phyloP scores from a whole-genome alignment of 2,113 vertebrate species.

The Perca flavescens region DNA sequence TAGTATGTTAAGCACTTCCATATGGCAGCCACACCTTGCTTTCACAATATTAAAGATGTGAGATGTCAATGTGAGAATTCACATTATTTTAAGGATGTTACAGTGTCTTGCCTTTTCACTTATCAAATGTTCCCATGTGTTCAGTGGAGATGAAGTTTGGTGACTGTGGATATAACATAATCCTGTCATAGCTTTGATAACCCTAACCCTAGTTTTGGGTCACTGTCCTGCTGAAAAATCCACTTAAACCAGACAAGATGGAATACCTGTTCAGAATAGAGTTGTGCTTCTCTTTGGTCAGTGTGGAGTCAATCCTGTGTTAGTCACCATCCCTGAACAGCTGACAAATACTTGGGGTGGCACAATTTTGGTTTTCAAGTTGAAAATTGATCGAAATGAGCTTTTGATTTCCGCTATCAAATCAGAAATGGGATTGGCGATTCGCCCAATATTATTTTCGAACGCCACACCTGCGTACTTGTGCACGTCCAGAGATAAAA shows the following conservation, averaged over 20 bases:
- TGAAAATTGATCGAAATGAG: too few relatives aligned
- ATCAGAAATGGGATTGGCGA: too few relatives aligned
- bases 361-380: too few relatives aligned
- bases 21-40: background rate
- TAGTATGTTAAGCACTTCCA: background rate
- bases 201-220: background rate
- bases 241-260: slow-evolving; percentile 29
- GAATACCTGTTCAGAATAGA: slow-evolving; percentile 18
- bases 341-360: background rate
- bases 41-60: background rate
- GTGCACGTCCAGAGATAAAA: too few relatives aligned
- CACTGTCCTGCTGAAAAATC: slow-evolving; percentile 24
- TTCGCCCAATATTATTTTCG: too few relatives aligned
- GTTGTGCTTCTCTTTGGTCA: background rate
- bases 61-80: background rate
- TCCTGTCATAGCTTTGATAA: background rate
- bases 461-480: too few relatives aligned
- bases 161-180: slow-evolving; percentile 14
- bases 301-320: background rate
- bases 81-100: background rate
- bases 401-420: too few relatives aligned
- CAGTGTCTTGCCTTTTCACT: background rate
- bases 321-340: background rate
- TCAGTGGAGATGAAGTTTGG: background rate
- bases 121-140: background rate